Base-by-base conservation (phyloP, 2,888 invertebrate genomes). In the Criorhina ranunculi region DNA sequence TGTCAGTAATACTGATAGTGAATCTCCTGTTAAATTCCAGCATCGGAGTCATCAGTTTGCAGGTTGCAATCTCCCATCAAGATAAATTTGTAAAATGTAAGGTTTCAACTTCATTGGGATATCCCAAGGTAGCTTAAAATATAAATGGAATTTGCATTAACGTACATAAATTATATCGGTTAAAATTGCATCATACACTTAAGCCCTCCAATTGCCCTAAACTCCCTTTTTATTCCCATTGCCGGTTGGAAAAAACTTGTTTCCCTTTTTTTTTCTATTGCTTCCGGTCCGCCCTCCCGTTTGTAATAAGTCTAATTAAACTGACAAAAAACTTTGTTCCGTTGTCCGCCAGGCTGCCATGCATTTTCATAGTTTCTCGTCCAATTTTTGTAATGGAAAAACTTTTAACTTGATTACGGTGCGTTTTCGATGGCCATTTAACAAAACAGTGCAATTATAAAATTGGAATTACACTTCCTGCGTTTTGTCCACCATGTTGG, bases 381-480 rank as follows among this genome's bases (percentile, higher is more conserved):
- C 64, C 75, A 85, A 79, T 85, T 80, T 85, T 76, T 67, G 55
- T 86, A 86, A 86, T 86, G 86, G 86, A 81, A 86, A 86, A 86
- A 86, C 86, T 86, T 81, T 86, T 86, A 86, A 86, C 67, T 81
- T 86, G 76, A 86, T 86, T 86, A 86, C 81, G 9, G 76, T 86
- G 76, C 80, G 76, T 81, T 85, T 85, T 60, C 70, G 33, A 70
- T 70, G 66, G 44, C 55, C 51, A 69, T 59, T 51, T 51, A 76
- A 75, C 75, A 85, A n/a, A 81, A 76, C 66, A 72, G 62, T 35
- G 73, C 86, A 81, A 81, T 86, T 86, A 86, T 80, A 76, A 77
- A 81, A 86, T 81, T 86, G 86, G 67, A 77, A 67, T 76, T 66
- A 67, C 86, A 80, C 85, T 85, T 85, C 81, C 81, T 86, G 86